phyloP scores from a whole-genome alignment of 2,797 vertebrate species.

The Characodon lateralis region DNA sequence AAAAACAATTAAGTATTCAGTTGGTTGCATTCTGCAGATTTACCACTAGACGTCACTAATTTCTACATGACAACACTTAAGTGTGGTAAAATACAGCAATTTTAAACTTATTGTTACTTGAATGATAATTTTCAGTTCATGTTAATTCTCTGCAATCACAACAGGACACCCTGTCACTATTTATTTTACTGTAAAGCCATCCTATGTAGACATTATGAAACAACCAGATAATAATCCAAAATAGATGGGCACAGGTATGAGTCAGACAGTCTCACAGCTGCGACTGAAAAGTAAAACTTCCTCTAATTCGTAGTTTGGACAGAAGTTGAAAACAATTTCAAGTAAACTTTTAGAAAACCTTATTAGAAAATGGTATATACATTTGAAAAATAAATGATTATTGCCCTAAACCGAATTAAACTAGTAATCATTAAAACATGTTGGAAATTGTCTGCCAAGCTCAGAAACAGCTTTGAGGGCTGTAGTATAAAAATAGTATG shows the following conservation, averaged over 20 bases:
- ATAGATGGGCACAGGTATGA: not conserved
- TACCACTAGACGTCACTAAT: too few species aligned
- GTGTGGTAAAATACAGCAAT: too few species aligned
- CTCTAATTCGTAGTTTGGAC: constrained; percentile 4
- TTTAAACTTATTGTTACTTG: too few species aligned
- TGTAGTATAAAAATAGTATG: constrained; percentile 34
- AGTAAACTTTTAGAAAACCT: not conserved
- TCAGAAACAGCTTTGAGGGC: constrained; percentile 21
- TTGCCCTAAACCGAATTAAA: not conserved
- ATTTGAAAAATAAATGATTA: not conserved
- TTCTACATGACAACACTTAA: too few species aligned
- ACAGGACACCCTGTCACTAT: not conserved
- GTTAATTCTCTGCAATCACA: not conserved
- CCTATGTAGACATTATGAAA: not conserved
- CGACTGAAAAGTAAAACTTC: constrained; percentile 4
- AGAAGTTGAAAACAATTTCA: constrained; percentile 18
- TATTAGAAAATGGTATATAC: not conserved
- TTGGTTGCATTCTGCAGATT: too few species aligned
- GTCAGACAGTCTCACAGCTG: constrained; percentile 1
- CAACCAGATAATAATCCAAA: not conserved
- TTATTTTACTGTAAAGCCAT: not conserved
- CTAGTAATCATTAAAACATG: not conserved
- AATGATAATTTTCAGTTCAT: not conserved
- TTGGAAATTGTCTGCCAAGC: constrained; percentile 26
- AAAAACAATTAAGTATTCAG: too few species aligned